These are phyloP conservation scores for Orthonevra nobilis DNA, from an alignment of 2,888 invertebrate genomes.

Conservation along the genomic window DNA sequence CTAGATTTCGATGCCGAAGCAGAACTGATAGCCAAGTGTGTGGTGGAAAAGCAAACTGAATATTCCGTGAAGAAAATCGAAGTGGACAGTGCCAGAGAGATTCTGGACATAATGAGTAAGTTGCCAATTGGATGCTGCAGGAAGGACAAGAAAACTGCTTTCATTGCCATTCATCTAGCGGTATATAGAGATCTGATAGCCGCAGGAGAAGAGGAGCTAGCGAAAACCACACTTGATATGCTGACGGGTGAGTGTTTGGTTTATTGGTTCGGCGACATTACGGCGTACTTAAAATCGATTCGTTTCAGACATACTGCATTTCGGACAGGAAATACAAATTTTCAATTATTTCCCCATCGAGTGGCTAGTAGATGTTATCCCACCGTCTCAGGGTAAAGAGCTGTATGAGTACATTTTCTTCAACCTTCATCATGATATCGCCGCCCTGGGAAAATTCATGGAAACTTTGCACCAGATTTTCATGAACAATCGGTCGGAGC, in stretches of 20 bases:
- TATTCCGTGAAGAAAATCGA: slow-evolving; percentile 71
- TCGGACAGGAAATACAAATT: slow-evolving; percentile 75
- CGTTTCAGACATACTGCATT: slow-evolving; percentile 76
- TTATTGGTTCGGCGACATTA: too few relatives aligned
- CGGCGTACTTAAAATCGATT: neutral
- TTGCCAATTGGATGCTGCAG: slow-evolving; percentile 75
- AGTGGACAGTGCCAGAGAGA: slow-evolving; percentile 49
- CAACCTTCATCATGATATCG: slow-evolving; percentile 71
- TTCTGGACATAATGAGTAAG: slow-evolving; percentile 72
- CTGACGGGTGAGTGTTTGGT: slow-evolving; percentile 73
- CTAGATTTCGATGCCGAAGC: slow-evolving; percentile 70
- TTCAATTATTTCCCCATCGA: slow-evolving; percentile 74
- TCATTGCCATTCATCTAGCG: slow-evolving; percentile 75
- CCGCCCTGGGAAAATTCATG: slow-evolving; percentile 74
- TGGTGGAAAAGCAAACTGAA: slow-evolving; percentile 29
- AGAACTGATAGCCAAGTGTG: slow-evolving; percentile 5
- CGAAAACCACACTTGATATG: slow-evolving; percentile 65
- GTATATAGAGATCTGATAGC: slow-evolving; percentile 75
- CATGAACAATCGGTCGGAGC: slow-evolving; percentile 41
- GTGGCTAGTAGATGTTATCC: slow-evolving; percentile 73
- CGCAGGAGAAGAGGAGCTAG: slow-evolving; percentile 66
- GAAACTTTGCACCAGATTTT: slow-evolving; percentile 71
- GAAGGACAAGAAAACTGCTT: slow-evolving; percentile 72
- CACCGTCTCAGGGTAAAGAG: slow-evolving; percentile 71
- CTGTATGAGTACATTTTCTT: slow-evolving; percentile 76